These are phyloP conservation scores for Sturmia bella DNA, from an alignment of 2,888 invertebrate genomes.

Conservation along the genomic window DNA sequence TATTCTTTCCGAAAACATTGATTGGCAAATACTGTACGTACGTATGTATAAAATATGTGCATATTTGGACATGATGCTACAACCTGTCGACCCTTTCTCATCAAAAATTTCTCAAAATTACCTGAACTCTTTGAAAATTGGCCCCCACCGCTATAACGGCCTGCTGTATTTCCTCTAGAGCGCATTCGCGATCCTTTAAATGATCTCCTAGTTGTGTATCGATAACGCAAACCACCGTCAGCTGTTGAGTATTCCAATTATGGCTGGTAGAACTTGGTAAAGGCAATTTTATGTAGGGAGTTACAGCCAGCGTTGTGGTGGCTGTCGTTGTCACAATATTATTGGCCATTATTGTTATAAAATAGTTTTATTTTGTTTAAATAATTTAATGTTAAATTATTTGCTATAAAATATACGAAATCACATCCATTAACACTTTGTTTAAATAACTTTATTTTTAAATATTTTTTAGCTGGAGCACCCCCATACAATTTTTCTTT, in stretches of 20 bases:
- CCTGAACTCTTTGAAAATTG: slow-evolving; percentile 92
- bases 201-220: slow-evolving; percentile 88
- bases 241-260: slow-evolving; percentile 53
- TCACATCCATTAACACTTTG: no score
- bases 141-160: slow-evolving; percentile 91
- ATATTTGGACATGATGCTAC: no score
- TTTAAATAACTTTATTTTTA: neutral
- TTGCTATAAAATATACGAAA: slow-evolving; percentile 3
- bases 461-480: slow-evolving; percentile 14
- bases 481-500: slow-evolving; percentile 12
- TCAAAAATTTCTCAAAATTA: slow-evolving; percentile 77
- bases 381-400: slow-evolving; percentile 10
- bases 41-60: no score
- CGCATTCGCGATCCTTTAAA: slow-evolving; percentile 89
- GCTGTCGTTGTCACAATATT: slow-evolving; percentile 50
- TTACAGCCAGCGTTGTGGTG: slow-evolving; percentile 34
- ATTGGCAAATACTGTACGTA: no score
- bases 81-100: no score
- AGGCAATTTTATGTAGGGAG: slow-evolving; percentile 53
- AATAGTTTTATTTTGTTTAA: slow-evolving; percentile 5
- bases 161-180: slow-evolving; percentile 91
- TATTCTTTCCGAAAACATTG: no score
- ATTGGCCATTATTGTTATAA: slow-evolving; percentile 55
- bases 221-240: slow-evolving; percentile 90
- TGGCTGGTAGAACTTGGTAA: slow-evolving; percentile 11